These are phyloP conservation scores for Halcyon leucocephala DNA, from an alignment of 2,797 vertebrate species.

Conservation along the genomic window DNA sequence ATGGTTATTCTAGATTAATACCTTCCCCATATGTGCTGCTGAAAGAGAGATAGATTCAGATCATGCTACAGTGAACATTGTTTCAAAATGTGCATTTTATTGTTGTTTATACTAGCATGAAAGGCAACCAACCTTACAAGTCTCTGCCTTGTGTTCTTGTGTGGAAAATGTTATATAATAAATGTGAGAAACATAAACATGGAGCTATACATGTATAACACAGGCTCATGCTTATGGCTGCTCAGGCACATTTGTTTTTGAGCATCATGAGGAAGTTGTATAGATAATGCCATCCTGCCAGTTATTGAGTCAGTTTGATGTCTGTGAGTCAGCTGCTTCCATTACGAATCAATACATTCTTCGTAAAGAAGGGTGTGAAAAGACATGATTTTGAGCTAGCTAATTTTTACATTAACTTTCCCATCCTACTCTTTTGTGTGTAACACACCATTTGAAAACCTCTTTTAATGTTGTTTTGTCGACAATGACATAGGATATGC, in stretches of 20 bases:
- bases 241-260: not conserved
- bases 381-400: not conserved
- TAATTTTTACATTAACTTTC: not conserved
- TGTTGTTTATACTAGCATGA: not conserved
- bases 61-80: not conserved
- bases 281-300: not conserved
- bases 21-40: not conserved
- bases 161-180: not conserved
- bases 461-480: not conserved
- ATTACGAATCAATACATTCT: not conserved
- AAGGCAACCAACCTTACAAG: not conserved
- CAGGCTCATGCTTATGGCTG: not conserved
- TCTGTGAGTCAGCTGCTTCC: not conserved
- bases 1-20: slow-evolving; percentile 11
- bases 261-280: not conserved
- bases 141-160: not conserved
- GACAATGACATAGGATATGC: not conserved
- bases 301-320: not conserved
- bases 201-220: not conserved
- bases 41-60: not conserved
- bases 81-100: slow-evolving; percentile 10
- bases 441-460: not conserved
- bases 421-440: not conserved
- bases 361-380: not conserved
- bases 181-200: not conserved